phyloP scores from a whole-genome alignment of 2,797 vertebrate species.

The Synaphobranchus kaupii region DNA sequence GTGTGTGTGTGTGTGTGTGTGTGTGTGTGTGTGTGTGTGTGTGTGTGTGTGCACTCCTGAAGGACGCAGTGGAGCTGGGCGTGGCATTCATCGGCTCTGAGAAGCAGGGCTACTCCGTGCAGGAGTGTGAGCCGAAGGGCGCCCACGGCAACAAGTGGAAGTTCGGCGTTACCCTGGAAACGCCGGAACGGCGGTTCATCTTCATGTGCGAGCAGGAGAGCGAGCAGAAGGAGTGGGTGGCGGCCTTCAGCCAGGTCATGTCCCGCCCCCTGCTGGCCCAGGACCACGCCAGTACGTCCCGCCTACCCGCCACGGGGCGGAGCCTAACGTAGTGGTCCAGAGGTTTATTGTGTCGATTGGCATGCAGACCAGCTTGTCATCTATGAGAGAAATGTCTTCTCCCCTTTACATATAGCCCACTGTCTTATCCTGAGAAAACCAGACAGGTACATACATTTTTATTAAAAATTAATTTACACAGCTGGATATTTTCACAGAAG shows the following conservation, averaged over 20 bases:
- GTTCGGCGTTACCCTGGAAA: conserved; percentile 75
- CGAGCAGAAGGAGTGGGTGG: conserved; percentile 86
- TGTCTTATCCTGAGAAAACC: too few relatives aligned
- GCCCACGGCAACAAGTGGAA: conserved; percentile 81
- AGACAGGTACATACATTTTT: not conserved
- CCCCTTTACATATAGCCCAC: not conserved
- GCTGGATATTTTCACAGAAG: not conserved
- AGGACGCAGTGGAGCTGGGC: conserved; percentile 88
- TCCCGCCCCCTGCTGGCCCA: conserved; percentile 75
- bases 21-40: conserved; percentile 14
- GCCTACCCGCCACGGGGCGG: not conserved
- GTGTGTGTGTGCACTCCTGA: not conserved
- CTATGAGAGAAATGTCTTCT: not conserved
- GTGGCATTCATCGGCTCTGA: conserved; percentile 82
- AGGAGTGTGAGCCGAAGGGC: conserved; percentile 68
- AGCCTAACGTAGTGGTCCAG: too few relatives aligned
- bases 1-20: not conserved
- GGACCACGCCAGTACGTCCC: conserved; percentile 68
- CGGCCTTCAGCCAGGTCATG: conserved; percentile 75
- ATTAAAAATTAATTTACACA: not conserved
- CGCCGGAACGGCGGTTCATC: conserved; percentile 80
- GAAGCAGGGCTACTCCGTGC: conserved; percentile 78
- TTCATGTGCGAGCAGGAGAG: conserved; percentile 84
- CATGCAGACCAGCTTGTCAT: not conserved
- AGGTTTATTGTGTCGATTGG: not conserved